phyloP scores from a whole-genome alignment of 2,113 vertebrate genomes.

The Peromyscus polionotus region DNA sequence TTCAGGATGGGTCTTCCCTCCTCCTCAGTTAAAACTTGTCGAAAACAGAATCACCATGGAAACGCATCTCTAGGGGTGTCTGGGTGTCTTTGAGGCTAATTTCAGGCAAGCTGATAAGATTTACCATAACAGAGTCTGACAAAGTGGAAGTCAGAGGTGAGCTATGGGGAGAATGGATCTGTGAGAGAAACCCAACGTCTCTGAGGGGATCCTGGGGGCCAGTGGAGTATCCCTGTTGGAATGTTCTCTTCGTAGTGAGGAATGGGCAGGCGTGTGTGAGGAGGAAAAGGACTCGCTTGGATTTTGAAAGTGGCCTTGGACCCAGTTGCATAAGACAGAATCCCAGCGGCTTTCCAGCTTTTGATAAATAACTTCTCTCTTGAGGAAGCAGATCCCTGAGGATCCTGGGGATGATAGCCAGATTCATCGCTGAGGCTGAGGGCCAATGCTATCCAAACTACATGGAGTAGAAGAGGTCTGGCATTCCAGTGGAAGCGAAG shows the following conservation, averaged over 20 bases:
- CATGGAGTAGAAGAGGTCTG: fast-evolving
- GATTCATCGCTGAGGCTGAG: not conserved
- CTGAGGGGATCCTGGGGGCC: not conserved
- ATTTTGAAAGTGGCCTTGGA: not conserved
- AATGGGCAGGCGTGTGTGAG: not conserved
- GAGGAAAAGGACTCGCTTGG: not conserved
- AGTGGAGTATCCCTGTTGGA: not conserved
- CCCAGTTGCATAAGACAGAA: not conserved
- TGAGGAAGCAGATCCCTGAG: not conserved
- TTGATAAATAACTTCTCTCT: not conserved
- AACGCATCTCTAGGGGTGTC: not conserved
- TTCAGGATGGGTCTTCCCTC: not conserved
- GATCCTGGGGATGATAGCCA: not conserved
- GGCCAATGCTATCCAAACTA: not conserved
- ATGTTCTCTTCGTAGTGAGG: not conserved
- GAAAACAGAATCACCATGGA: not conserved
- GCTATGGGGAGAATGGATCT: not conserved
- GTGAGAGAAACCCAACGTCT: not conserved
- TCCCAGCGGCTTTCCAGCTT: not conserved
- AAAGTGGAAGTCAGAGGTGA: not conserved
- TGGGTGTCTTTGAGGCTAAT: not conserved
- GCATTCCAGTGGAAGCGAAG: not conserved
- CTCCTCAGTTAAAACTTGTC: not conserved
- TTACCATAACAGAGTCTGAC: not conserved
- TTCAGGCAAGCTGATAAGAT: not conserved